Evolutionary conservation across 2,797 vertebrate genomes (phyloP), one percentile per base, ranked within the genome.

Genomic region (Pagetopsis macropterus): DNA sequence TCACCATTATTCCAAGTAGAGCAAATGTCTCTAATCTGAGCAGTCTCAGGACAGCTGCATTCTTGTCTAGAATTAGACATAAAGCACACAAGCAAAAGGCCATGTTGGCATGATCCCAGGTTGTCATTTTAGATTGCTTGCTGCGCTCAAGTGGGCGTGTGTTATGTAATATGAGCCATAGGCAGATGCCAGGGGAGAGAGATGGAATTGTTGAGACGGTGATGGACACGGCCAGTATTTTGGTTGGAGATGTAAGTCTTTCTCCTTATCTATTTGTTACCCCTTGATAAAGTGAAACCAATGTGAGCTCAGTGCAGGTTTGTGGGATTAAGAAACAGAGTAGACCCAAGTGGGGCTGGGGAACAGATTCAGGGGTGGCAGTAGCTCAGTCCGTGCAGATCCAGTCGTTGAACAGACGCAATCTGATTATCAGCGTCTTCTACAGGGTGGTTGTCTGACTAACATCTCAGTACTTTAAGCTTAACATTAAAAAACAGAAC

Each of bases 1-100:
- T 21, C 41, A 45, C 23, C 0, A 44, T 50, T 33, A 10, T 14
- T 3, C 37, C 44, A 62, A n/a, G 21, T 23, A 17, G 8, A 46
- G 52, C 6, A 69, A 44, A 13, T 31, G 43, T 55, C n/a, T 46
- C 37, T 6, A 21, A 59, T 59, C 5, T 9, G 9, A 72, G 49
- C 43, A 64, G 55, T 48, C 41, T n/a, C n/a, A 37, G 21, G 12
- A 52, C 16, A 50, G 31, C 58, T 49, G n/a, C 46, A 59, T 51
- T 64, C 11, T 63, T 31, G 17, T 59, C 31, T 50, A 17, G 33
- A 62, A 9, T 57, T 41, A 66, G 49, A 65, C 17, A 56, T 15
- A 52, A 59, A 21, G 33, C 11, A 52, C 27, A 61, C 10, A 58
- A 50, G 10, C 12, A 58, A 45, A 62, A 70, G 5, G 21, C 13